Base-by-base conservation (phyloP, 1,140 invertebrate genomes). In the Fopius arisanus region DNA sequence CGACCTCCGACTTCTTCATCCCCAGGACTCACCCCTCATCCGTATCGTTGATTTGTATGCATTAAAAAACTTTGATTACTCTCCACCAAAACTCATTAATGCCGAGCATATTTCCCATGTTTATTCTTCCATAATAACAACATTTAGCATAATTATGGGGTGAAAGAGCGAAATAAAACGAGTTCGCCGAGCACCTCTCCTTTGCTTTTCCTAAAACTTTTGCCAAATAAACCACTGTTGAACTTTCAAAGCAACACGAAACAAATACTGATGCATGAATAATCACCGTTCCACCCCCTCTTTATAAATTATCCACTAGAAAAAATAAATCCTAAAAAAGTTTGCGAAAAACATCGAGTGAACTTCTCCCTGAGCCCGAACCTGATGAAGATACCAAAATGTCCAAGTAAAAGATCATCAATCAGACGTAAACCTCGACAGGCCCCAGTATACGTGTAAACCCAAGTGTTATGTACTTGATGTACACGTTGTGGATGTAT, bases 341-440 rank as follows among this genome's bases (percentile, higher is more conserved):
- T n/a, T n/a, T n/a, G n/a, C n/a, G n/a, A n/a, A n/a, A n/a, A n/a
- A n/a, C n/a, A n/a, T n/a, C n/a, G n/a, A n/a, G n/a, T n/a, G n/a
- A n/a, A n/a, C n/a, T n/a, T n/a, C n/a, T n/a, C n/a, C n/a, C n/a
- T n/a, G n/a, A n/a, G n/a, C n/a, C n/a, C n/a, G n/a, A n/a, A n/a
- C n/a, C n/a, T n/a, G n/a, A n/a, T n/a, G n/a, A n/a, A n/a, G n/a
- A n/a, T n/a, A n/a, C n/a, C n/a, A n/a, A n/a, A n/a, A n/a, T n/a
- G n/a, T n/a, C n/a, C n/a, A 37, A 37, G 33, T 37, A 37, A 5
- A 37, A 51, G n/a, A n/a, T 51, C 19, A n/a, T 51, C 43, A 16
- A 7, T 0, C 43, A 51, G 6, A 19, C n/a, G 7, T 16, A 3
- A 7, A 69, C 75, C 75, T 26, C 69, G 75, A 75, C 77, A 78